Conservation (phyloP, 2,888 invertebrate genomes). For the Chloromyia formosa region DNA sequence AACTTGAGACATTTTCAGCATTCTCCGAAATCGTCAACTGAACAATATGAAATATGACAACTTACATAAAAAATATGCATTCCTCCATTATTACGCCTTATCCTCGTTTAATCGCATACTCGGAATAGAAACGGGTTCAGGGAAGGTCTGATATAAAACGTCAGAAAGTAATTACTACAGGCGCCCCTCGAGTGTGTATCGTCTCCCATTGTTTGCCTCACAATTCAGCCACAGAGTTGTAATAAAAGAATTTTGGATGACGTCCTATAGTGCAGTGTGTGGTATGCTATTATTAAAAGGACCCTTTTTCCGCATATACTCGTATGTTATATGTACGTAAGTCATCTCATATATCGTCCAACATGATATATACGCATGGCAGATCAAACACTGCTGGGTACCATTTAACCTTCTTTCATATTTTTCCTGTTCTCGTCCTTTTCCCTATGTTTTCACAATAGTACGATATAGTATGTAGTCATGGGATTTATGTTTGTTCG, state of each 20-base stretch:
- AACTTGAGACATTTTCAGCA: too few species aligned
- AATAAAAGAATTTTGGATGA: conserved; percentile 3
- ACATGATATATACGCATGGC: background rate
- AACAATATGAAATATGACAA: too few species aligned
- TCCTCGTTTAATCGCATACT: background rate
- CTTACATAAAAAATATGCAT: too few species aligned
- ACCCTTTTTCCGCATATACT: conserved; percentile 4
- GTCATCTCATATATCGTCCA: too few species aligned
- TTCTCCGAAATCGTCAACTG: too few species aligned
- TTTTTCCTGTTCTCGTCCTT: background rate
- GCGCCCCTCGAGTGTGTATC: conserved; percentile 2
- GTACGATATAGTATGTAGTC: background rate
- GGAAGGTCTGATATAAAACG: conserved; percentile 4
- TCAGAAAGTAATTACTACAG: background rate
- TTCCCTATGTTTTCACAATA: conserved; percentile 7
- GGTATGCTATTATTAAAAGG: conserved; percentile 10
- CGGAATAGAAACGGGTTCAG: background rate
- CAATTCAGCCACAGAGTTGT: conserved; percentile 6
- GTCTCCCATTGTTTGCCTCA: conserved; percentile 1
- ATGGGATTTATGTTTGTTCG: background rate
- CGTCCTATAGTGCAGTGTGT: conserved; percentile 1
- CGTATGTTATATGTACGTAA: too few species aligned
- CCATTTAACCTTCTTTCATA: background rate
- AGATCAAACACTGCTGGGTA: conserved; percentile 7
- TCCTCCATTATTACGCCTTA: background rate